These are phyloP conservation scores for Taeniopygia guttata DNA, from an alignment of 2,797 vertebrate species.

Conservation along the genomic window DNA sequence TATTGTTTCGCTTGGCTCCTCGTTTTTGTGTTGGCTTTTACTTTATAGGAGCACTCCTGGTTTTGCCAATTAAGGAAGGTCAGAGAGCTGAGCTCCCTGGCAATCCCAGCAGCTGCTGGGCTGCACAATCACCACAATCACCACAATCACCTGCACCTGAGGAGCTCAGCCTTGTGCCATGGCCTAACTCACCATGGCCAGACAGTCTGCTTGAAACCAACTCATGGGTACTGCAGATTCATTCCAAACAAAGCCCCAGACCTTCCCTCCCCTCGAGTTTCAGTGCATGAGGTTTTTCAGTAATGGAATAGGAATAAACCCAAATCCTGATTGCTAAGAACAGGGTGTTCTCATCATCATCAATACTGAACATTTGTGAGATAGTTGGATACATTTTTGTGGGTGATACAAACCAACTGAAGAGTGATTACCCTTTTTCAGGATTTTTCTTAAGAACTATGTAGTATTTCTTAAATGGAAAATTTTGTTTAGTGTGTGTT, in stretches of 20 bases:
- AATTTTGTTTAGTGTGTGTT: background rate
- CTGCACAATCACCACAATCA: background rate
- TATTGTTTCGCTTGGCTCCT: background rate
- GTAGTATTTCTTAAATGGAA: background rate
- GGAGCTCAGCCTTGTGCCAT: background rate
- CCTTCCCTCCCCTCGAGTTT: background rate
- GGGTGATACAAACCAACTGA: background rate
- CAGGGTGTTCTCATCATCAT: background rate
- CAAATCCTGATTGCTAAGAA: background rate
- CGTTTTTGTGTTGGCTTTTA: background rate
- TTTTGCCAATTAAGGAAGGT: background rate
- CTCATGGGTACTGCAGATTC: background rate
- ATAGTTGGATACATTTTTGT: background rate
- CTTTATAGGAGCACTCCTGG: fast-evolving
- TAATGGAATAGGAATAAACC: background rate
- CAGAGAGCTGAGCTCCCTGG: background rate
- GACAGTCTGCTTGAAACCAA: background rate
- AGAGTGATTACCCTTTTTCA: background rate
- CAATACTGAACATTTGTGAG: background rate
- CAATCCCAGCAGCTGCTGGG: background rate
- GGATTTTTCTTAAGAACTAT: background rate
- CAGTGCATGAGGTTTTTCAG: background rate
- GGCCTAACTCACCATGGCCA: fast-evolving
- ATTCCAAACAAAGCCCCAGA: background rate
- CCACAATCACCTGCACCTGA: background rate